Evolutionary conservation across 2,888 invertebrate genomes (phyloP), one percentile per base, ranked within the genome.

Genomic region (Agonum fuliginosum): DNA sequence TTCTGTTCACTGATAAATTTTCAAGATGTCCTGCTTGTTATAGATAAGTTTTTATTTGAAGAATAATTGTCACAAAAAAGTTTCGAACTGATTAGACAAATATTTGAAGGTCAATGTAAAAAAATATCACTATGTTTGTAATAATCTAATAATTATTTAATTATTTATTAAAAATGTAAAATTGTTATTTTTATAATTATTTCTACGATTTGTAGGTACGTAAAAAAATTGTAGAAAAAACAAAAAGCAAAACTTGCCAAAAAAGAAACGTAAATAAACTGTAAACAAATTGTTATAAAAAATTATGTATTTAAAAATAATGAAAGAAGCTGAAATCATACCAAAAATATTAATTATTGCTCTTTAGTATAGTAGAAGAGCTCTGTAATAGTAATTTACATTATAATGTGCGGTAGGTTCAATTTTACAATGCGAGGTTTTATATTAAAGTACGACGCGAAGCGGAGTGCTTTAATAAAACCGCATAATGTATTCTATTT

Each of bases 161-260:
- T 54, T 54, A 54, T 54, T 54, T 54, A 54, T 22, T n/a, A 24
- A 22, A 24, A 22, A 24, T 12, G 24, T 24, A 54, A 54, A 54
- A 24, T 54, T 54, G 54, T 54, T 4, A 54, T 54, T 54, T 54
- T 24, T 12, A 54, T 54, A 54, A 54, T 54, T 54, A 22, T 24
- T 54, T 24, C 24, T 54, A 54, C 24, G 54, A 24, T 54, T 24
- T 54, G 22, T 12, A 24, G 24, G 12, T 24, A 24, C n/a, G n/a
- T n/a, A 12, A 54, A 54, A 10, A 54, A 54, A 54, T 54, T n/a
- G 12, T 10, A 4, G 24, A 10, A 54, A 24, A 54, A 54, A 54
- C 54, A 54, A 12, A 12, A 12, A 37, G n/a, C 54, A 54, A 54
- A 54, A 54, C n/a, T n/a, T n/a, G n/a, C n/a, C n/a, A 54, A 24